A percentile compares a stretch with the other conserved stretches of the same genome.
Conservation (phyloP, 2,113 vertebrate genomes). For the Mirza zaza region DNA sequence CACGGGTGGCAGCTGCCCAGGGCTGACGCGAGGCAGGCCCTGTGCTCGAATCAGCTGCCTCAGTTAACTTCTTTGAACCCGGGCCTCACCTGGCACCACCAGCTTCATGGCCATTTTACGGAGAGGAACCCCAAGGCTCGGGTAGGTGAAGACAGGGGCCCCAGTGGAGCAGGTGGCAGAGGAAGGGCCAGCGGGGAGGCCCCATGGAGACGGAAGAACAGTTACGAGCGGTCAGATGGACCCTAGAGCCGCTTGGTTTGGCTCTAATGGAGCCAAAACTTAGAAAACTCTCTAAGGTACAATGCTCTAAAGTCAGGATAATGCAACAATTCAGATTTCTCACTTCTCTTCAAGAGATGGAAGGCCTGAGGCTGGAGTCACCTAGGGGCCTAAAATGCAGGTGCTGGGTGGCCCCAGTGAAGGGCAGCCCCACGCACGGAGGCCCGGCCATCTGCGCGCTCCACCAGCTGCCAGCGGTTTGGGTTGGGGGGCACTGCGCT, state of each 20-base stretch:
- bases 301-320: background rate
- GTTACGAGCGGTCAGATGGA: background rate
- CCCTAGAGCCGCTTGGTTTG: background rate
- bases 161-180: background rate
- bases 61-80: accelerated
- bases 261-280: background rate
- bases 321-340: background rate
- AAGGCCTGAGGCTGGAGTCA: background rate
- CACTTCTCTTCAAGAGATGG: background rate
- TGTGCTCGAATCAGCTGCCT: background rate
- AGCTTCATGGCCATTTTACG: background rate
- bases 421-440: background rate
- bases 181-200: background rate
- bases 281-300: background rate
- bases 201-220: background rate
- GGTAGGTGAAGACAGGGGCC: background rate
- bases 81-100: background rate
- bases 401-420: background rate
- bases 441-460: background rate
- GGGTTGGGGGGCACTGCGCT: background rate
- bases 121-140: background rate
- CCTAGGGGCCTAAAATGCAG: background rate
- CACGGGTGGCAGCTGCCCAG: background rate
- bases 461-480: background rate
- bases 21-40: background rate